Percentiles rank a stretch among this genome's conserved stretches.
phyloP scores from a whole-genome alignment of 2,888 invertebrate species.

The Drosophila sordidapex region DNA sequence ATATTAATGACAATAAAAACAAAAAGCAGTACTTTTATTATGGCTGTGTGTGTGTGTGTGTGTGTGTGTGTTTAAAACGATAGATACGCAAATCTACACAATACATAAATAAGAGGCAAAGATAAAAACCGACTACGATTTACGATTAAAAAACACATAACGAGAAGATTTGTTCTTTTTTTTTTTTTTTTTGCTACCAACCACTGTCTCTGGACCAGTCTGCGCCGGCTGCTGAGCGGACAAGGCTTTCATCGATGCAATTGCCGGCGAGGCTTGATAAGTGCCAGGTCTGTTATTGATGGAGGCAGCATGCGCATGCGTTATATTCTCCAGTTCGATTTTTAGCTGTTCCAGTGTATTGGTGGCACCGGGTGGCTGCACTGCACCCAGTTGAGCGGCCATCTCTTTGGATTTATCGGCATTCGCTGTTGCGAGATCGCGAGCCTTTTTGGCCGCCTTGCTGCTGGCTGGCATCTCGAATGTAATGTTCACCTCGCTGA shows the following conservation, averaged over 20 bases:
- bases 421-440: slow-evolving; percentile 17
- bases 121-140: slow-evolving; percentile 39
- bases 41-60: slow-evolving; percentile 2
- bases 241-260: slow-evolving; percentile 60
- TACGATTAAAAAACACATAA: slow-evolving; percentile 35
- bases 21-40: slow-evolving; percentile 38
- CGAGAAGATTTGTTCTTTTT: slow-evolving; percentile 23
- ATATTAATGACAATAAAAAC: slow-evolving; percentile 49
- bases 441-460: slow-evolving; percentile 38
- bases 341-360: slow-evolving; percentile 87
- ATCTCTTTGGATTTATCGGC: slow-evolving; percentile 62
- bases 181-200: slow-evolving; percentile 30
- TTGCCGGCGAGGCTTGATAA: slow-evolving; percentile 67
- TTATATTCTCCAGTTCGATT: slow-evolving; percentile 87
- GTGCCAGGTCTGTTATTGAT: slow-evolving; percentile 61
- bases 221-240: slow-evolving; percentile 60
- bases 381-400: slow-evolving; percentile 32
- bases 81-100: slow-evolving; percentile 38
- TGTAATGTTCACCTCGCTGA: slow-evolving; percentile 73
- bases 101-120: slow-evolving; percentile 25
- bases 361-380: slow-evolving; percentile 77
- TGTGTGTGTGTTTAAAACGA: slow-evolving; percentile 11
- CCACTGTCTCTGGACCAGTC: slow-evolving; percentile 56
- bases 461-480: slow-evolving; percentile 68
- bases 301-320: slow-evolving; percentile 85